phyloP scores from a whole-genome alignment of 2,797 vertebrate species.

The Phrynocephalus guinanensis region DNA sequence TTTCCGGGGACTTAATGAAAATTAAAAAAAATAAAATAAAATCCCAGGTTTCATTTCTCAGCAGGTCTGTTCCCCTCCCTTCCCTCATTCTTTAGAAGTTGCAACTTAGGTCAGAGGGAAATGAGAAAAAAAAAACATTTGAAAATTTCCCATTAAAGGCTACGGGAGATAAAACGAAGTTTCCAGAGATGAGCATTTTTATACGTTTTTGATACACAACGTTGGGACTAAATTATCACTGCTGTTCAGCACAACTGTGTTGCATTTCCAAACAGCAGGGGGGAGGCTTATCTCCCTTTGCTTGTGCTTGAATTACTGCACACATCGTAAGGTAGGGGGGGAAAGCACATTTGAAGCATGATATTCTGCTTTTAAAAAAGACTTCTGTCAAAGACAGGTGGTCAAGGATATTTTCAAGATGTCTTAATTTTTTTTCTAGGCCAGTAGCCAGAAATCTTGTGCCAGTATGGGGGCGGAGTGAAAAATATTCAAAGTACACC shows the following conservation, averaged over 20 bases:
- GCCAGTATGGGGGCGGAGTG: background rate
- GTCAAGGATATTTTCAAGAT: background rate
- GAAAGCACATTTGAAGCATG: background rate
- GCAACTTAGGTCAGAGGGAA: constrained; percentile 5
- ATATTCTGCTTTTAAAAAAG: background rate
- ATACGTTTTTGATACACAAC: constrained; percentile 41
- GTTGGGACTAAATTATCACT: constrained; percentile 54
- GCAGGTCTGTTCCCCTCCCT: constrained; percentile 23
- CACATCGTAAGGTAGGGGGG: fast-evolving
- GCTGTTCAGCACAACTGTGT: constrained; percentile 20
- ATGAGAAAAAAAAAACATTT: constrained; percentile 36
- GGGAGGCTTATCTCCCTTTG: constrained; percentile 61
- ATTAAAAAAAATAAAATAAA: background rate
- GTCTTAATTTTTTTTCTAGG: background rate
- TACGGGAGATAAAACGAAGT: constrained; percentile 44
- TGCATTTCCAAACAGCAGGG: constrained; percentile 47
- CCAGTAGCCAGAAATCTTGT: background rate
- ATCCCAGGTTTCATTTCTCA: constrained; percentile 22
- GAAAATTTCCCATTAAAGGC: constrained; percentile 48
- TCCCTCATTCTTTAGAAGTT: constrained; percentile 14
- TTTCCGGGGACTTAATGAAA: background rate
- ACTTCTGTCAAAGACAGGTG: fast-evolving
- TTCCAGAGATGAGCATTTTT: constrained; percentile 28
- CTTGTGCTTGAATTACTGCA: constrained; percentile 49
- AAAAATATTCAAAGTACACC: background rate